phyloP scores from a whole-genome alignment of 2,113 vertebrate genomes.

The Rhinolophus ferrumequinum region DNA sequence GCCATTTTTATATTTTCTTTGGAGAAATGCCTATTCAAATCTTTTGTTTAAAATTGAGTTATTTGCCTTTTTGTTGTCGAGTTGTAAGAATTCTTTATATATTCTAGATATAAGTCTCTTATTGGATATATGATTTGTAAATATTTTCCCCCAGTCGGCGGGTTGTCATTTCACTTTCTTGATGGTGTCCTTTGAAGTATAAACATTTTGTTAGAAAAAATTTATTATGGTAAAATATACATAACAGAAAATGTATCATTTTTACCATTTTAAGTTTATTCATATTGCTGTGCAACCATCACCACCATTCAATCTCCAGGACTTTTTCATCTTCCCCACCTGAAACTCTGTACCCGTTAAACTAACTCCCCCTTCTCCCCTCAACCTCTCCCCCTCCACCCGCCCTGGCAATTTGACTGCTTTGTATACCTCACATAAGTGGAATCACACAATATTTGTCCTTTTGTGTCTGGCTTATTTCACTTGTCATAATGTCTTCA shows the following conservation, averaged over 20 bases:
- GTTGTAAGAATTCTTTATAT: constrained; percentile 37
- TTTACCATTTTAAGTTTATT: constrained; percentile 30
- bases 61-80: constrained; percentile 26
- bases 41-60: constrained; percentile 26
- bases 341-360: background rate
- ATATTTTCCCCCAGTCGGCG: constrained; percentile 12
- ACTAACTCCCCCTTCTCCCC: background rate
- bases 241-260: constrained; percentile 26
- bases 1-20: constrained; percentile 2
- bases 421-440: background rate
- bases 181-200: background rate
- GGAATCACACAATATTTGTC: background rate
- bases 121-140: background rate
- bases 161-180: constrained; percentile 19
- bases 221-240: constrained; percentile 28
- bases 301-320: background rate
- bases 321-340: background rate
- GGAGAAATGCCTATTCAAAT: constrained; percentile 22
- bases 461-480: background rate
- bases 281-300: background rate
- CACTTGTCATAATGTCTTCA: background rate
- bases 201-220: background rate
- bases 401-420: background rate
- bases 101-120: background rate
- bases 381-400: no score